Evolutionary conservation across 1,140 invertebrate genomes (phyloP), one percentile per base, ranked within the genome.

Genomic region (Grapholita molesta): DNA sequence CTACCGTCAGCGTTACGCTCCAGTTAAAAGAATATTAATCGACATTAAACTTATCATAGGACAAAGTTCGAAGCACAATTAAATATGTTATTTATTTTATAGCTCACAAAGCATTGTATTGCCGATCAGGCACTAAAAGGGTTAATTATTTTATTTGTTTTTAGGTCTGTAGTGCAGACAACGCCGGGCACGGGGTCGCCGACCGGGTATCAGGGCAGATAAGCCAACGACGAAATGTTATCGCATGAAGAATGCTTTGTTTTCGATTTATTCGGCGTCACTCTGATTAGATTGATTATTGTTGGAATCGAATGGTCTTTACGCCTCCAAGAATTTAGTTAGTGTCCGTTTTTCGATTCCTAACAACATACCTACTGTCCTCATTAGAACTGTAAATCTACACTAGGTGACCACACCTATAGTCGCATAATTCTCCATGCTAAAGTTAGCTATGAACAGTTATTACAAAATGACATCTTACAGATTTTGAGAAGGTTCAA

Each of bases 241-340:
- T 87, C 85, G 78, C 70, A 76, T 78, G 83, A 88, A 88, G 84
- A 90, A 85, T 74, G 79, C 80, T 86, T 88, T 89, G 85, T 90
- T 90, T 85, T 86, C 79, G 66, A 82, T 81, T 71, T 79, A 83
- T 85, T 86, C 74, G 76, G 86, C 82, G 72, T 77, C 73, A 76
- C 68, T 74, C 68, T 84, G 85, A 88, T 86, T 86, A 84, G 73
- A 80, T 83, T 75, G 79, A 70, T 68, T 57, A 71, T 73, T 70
- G 64, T 61, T 64, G n/a, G 25, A 53, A 21, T 52, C 21, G 42
- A 25, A 8, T 61, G 18, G 30, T 30, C 55, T 23, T 2, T 5
- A 15, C 21, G 15, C 28, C 25, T n/a, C 30, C 55, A 28, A 32
- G 12, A 21, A 21, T 48, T 15, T 21, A 21, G 42, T 48, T 25